A percentile compares a stretch with the other conserved stretches of the same genome.
Conservation (phyloP, 2,888 invertebrate species). For the Torymus texanus region DNA sequence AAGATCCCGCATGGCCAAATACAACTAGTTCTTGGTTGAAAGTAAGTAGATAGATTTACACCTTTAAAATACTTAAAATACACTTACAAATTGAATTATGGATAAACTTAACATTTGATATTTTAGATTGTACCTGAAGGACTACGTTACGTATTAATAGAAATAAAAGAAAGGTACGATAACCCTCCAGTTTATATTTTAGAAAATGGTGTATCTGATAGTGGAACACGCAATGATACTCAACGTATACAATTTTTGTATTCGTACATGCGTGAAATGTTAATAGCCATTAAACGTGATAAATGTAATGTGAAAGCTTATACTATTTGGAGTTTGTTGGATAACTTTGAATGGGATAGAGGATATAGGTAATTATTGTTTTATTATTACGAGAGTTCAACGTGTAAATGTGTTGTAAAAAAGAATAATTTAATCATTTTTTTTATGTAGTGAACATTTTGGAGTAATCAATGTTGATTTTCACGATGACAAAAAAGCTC, state of each 20-base stretch:
- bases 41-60: background rate
- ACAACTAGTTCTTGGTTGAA: slow-evolving; percentile 37
- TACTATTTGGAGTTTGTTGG: slow-evolving; percentile 80
- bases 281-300: slow-evolving; percentile 75
- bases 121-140: slow-evolving; percentile 73
- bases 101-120: background rate
- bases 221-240: slow-evolving; percentile 61
- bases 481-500: slow-evolving; percentile 77
- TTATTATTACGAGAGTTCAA: too few species aligned
- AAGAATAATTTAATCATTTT: background rate
- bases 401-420: background rate
- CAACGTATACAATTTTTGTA: slow-evolving; percentile 66
- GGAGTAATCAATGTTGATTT: slow-evolving; percentile 84
- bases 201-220: slow-evolving; percentile 73
- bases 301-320: slow-evolving; percentile 78
- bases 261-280: slow-evolving; percentile 74
- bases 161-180: slow-evolving; percentile 72
- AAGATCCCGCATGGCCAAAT: slow-evolving; percentile 8
- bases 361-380: slow-evolving; percentile 76
- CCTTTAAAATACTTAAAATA: too few species aligned
- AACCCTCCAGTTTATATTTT: slow-evolving; percentile 70
- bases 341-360: slow-evolving; percentile 81
- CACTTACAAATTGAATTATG: too few species aligned
- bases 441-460: slow-evolving; percentile 74
- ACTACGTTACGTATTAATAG: slow-evolving; percentile 70